These are phyloP conservation scores for Samia ricini DNA, from an alignment of 1,140 invertebrate species.

Conservation along the genomic window DNA sequence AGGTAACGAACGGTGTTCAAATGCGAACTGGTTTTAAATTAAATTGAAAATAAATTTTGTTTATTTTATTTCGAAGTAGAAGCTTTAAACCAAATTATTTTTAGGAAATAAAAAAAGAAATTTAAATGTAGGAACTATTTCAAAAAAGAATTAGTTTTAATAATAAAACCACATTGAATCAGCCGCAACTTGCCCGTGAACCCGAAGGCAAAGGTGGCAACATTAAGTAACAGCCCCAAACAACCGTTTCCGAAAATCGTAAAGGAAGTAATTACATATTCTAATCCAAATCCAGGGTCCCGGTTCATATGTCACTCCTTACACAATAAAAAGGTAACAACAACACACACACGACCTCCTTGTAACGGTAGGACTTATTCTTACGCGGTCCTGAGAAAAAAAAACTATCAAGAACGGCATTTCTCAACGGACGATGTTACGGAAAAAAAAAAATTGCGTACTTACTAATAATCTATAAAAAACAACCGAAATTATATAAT, in stretches of 20 bases:
- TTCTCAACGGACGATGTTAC: conserved; percentile 43
- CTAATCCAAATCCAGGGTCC: conserved; percentile 61
- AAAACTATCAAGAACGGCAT: conserved; percentile 59
- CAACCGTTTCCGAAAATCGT: conserved; percentile 69
- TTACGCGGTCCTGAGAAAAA: conserved; percentile 66
- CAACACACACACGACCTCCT: conserved; percentile 45
- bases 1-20: too few species aligned
- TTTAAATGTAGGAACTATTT: neutral
- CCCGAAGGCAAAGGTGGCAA: conserved; percentile 28
- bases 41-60: too few species aligned
- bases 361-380: conserved; percentile 61
- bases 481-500: conserved; percentile 27
- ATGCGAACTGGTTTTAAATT: too few species aligned
- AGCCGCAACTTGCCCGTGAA: conserved; percentile 15
- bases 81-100: too few species aligned
- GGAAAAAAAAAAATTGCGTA: conserved; percentile 62
- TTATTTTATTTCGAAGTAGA: too few species aligned
- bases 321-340: conserved; percentile 52
- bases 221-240: conserved; percentile 36
- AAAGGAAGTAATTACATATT: conserved; percentile 77
- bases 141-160: conserved; percentile 1
- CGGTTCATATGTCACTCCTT: conserved; percentile 69
- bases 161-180: conserved; percentile 12
- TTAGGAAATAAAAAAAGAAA: too few species aligned
- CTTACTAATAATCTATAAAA: conserved; percentile 59